Base-by-base conservation (phyloP, 1,140 invertebrate genomes). In the Sweltsa coloradensis region DNA sequence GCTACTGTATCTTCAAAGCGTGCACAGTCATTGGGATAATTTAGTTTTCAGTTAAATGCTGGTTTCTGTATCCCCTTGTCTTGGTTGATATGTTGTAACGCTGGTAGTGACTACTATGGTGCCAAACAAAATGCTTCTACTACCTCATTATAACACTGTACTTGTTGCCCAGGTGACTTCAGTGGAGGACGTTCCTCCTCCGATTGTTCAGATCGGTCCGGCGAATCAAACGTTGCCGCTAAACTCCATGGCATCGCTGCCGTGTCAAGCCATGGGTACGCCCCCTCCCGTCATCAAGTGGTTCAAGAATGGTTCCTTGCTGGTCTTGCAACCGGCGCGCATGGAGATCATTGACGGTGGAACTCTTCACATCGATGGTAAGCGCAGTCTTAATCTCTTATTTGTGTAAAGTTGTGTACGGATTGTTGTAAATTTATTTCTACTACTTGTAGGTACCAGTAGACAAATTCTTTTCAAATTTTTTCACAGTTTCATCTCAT, bases 141-240 rank as follows among this genome's bases (percentile, higher is more conserved):
- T 31, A n/a, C 9, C 27, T 9, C 7, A 31, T 9, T 9, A 14
- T 39, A 7, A 7, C 36, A 6, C 7, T 14, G 7, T 9, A 39
- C 16, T 6, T 39, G 7, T 39, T 6, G 55, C 59, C 14, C 52
- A 81, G 75, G 79, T 87, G 2, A 81, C 76, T 22, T 81, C 81
- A 14, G 67, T 82, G 5, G 81, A 83, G 50, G 82, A 87, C 56
- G 72, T 81, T 5, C 87, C 89, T 3, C 92, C 92, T 2, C 92
- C 92, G 16, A 83, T 94, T 46, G 92, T 97, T 47, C 77, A 85
- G 58, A 73, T 91, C 36, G 89, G 89, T 1, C 89, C 91, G 16
- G 76, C 83, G 26, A 95, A 95, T 68, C 91, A 94, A 68, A 96
- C 91, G 0, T 62, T 94, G 7, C 81, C 85, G 2, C 60, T 87